Base-by-base conservation (phyloP, 2,888 invertebrate genomes). In the Caenorhabditis sp. region DNA sequence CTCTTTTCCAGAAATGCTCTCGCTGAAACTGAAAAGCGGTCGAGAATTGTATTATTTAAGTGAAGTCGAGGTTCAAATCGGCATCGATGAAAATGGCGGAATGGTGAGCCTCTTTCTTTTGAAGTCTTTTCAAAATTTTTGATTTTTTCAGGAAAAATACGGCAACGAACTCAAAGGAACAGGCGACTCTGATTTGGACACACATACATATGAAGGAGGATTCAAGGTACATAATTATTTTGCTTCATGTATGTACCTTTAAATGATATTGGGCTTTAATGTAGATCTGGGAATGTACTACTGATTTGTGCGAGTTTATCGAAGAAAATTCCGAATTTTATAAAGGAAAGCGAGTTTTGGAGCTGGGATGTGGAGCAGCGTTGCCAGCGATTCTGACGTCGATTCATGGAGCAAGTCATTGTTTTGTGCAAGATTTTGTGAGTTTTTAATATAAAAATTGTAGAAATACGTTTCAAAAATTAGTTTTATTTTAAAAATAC, bases 381-480 rank as follows among this genome's bases (percentile, higher is more conserved):
- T 90, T 97, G 63, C 90, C 95, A 64, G 95, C 95, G n/a, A 91
- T 96, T 60, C 91, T 92, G 86, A 91, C 93, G 17, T 90, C 93
- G 52, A 88, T 91, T 56, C 90, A 91, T 84, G 93, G 92, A 60
- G 92, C 93, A 2, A 36, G 56, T 26, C 81, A 87, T 12, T 93
- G 94, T 14, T 92, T 92, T 86, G 95, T 95, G 89, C 96, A 97
- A 89, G 97, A 97, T 90, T 97, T 95, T 91, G 96, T 95, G 90
- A 91, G 93, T 90, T 59, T 59, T 53, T 87, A 5, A 1, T 14
- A 5, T 43, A 20, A 14, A 62, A 57, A 56, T 26, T 31, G 4
- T n/a, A 21, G 43, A 57, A 43, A 26, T n/a, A n/a, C n/a, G n/a
- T n/a, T n/a, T n/a, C n/a, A n/a, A n/a, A n/a, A n/a, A n/a, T n/a